A percentile compares a stretch with the other conserved stretches of the same genome.
phyloP scores from a whole-genome alignment of 2,888 invertebrate genomes.

The Busseola fusca region DNA sequence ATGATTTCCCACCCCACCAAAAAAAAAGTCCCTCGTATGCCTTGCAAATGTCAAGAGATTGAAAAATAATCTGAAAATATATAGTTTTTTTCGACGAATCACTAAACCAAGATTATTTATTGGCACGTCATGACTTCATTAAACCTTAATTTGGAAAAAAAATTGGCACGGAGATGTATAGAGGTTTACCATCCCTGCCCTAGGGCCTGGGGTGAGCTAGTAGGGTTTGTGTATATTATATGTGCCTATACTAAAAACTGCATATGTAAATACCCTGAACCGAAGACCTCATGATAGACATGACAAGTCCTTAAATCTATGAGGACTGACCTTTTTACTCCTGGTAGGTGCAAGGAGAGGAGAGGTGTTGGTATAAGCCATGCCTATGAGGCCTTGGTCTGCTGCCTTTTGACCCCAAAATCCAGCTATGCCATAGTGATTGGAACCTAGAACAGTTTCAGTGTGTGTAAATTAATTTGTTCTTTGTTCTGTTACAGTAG shows the following conservation, averaged over 20 bases:
- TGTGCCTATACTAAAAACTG: background rate
- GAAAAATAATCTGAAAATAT: too few species aligned
- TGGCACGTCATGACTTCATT: too few species aligned
- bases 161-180: too few species aligned
- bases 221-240: too few species aligned
- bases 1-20: too few species aligned
- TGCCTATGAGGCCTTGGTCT: slow-evolving; percentile 92
- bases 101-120: too few species aligned
- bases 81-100: too few species aligned
- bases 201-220: too few species aligned
- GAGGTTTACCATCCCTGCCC: too few species aligned
- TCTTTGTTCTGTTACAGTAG: background rate
- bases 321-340: slow-evolving; percentile 89
- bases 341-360: slow-evolving; percentile 96
- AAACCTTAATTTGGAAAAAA: too few species aligned
- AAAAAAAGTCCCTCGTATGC: too few species aligned
- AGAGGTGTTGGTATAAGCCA: slow-evolving; percentile 97
- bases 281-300: background rate
- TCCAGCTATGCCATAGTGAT: slow-evolving; percentile 97
- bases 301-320: background rate
- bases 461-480: background rate
- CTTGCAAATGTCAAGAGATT: too few species aligned
- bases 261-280: background rate
- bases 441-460: slow-evolving; percentile 89
- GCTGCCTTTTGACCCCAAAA: slow-evolving; percentile 94